phyloP scores from a whole-genome alignment of 2,797 vertebrate species.

The Falco novaeseelandiae region DNA sequence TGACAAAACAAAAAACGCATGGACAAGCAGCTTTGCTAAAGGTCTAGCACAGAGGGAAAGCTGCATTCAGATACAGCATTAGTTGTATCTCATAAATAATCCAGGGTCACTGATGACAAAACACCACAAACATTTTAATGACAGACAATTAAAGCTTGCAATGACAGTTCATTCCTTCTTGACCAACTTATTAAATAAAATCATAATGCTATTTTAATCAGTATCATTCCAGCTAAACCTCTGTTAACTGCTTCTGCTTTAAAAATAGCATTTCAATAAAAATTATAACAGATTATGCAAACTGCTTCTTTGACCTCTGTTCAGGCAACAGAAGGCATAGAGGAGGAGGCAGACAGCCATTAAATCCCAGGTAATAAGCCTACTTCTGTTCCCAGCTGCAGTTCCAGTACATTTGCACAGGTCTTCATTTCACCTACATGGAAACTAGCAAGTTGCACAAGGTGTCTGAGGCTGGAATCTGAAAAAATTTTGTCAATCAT shows the following conservation, averaged over 20 bases:
- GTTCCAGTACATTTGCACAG: not conserved
- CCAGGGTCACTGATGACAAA: not conserved
- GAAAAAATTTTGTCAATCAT: not conserved
- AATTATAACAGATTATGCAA: not conserved
- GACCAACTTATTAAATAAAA: constrained; percentile 11
- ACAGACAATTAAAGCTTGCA: constrained; percentile 4
- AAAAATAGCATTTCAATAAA: constrained; percentile 12
- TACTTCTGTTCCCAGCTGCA: not conserved
- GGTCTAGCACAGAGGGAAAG: not conserved
- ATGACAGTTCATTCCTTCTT: not conserved
- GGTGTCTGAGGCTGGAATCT: not conserved
- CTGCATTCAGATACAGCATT: not conserved
- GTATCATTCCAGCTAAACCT: not conserved
- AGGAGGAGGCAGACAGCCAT: not conserved
- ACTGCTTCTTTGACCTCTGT: not conserved
- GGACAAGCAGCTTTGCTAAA: not conserved
- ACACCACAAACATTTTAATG: not conserved
- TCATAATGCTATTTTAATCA: constrained; percentile 16
- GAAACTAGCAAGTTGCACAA: not conserved
- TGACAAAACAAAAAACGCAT: not conserved
- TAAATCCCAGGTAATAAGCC: not conserved
- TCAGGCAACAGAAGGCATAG: not conserved
- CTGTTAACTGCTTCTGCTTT: not conserved
- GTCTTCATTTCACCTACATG: not conserved
- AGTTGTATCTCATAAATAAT: not conserved